Evolutionary conservation across 2,888 invertebrate species (phyloP).

Genomic region (Eupithecia tripunctaria): DNA sequence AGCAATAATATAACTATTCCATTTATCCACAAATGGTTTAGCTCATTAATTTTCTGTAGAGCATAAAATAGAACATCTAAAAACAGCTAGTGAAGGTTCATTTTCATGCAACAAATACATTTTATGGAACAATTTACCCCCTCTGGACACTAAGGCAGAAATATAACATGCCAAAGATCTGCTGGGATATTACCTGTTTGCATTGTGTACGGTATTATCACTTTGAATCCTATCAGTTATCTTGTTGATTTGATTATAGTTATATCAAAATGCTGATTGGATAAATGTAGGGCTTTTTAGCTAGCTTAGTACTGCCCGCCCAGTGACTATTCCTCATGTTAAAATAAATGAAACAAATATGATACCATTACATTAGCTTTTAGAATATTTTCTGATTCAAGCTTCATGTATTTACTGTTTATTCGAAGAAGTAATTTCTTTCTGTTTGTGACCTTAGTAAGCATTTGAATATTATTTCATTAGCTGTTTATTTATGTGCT

Average conservation of each 20-base stretch:
- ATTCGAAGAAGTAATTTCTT: background rate
- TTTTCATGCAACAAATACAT: background rate
- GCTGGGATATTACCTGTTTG: background rate
- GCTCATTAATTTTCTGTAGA: background rate
- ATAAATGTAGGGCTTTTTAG: background rate
- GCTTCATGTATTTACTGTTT: background rate
- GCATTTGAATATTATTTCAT: background rate
- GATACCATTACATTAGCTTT: background rate
- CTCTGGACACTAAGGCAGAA: background rate
- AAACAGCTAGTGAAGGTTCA: background rate
- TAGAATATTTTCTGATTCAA: background rate
- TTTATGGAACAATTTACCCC: background rate
- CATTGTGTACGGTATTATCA: constrained; percentile 1
- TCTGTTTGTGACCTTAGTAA: background rate
- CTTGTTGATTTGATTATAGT: background rate
- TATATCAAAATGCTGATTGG: background rate
- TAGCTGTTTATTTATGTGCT: constrained; percentile 20
- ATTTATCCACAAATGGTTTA: constrained; percentile 3
- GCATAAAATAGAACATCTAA: background rate
- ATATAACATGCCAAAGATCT: constrained; percentile 1
- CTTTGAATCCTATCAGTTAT: background rate
- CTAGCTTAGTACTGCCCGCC: background rate
- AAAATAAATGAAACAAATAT: background rate
- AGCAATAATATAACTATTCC: background rate
- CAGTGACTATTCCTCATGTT: background rate